Base-by-base conservation (phyloP, 64 coral and sea anemone genomes). In the Catalaphyllia jardinei region DNA sequence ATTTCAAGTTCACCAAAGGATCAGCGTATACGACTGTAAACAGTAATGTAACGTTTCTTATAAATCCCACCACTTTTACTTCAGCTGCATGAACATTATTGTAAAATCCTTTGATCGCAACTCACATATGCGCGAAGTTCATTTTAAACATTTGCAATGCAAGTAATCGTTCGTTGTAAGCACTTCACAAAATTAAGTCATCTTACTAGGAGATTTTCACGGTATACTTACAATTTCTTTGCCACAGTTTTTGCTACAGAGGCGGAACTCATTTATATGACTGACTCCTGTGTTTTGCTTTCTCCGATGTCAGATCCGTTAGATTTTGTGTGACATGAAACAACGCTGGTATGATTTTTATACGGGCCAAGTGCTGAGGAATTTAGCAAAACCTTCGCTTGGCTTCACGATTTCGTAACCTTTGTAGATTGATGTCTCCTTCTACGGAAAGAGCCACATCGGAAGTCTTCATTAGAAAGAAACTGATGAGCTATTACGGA, bases 201-300 rank as follows among this genome's bases (percentile, higher is more conserved):
- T n/a, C 19, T 39, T 11, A 67, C 5, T 0, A 0, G 13, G 9
- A 5, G 1, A 67, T 11, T 1, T 65, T 24, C 12, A 10, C 59
- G 8, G 17, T 46, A 60, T 83, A 94, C 92, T 94, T 77, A 94
- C 92, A 94, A 87, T 94, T 94, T 94, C 73, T 94, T 94, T 29
- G 92, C 87, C 31, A 94, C 92, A 51, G 88, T 78, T 84, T 89
- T 94, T 29, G 87, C 62, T 10, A 94, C 92, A 15, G 79, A 59
- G 59, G 88, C 75, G 4, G 92, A 94, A 73, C 87, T 89, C 92
- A 94, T 94, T 22, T 76, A 46, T 46, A 77, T 67, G 33, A 39
- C 18, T 67, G 31, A 39, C 80, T 83, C 22, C 79, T 33, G 59
- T 69, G 16, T 35, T 28, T 82, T 83, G 1, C 22, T 35, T 65